Conservation (phyloP, 2,113 vertebrate genomes). For the Paramormyrops kingsleyae region DNA sequence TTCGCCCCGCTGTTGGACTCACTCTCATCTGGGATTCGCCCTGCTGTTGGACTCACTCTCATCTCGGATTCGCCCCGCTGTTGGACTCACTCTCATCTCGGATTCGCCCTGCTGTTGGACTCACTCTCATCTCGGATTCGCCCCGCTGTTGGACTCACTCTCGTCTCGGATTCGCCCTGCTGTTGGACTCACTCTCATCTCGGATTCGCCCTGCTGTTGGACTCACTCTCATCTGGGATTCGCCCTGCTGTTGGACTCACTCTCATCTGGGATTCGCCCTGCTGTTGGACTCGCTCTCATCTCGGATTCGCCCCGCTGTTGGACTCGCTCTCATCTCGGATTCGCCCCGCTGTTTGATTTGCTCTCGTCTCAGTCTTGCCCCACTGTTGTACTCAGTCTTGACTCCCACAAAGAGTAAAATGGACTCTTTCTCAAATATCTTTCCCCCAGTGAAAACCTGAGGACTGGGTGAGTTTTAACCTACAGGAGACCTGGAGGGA, state of each 20-base stretch:
- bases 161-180: neutral
- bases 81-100: neutral
- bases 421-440: neutral
- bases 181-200: neutral
- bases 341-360: neutral
- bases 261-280: neutral
- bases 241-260: neutral
- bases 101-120: neutral
- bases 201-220: neutral
- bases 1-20: neutral
- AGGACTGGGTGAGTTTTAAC: neutral
- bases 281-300: neutral
- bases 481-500: neutral
- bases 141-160: neutral
- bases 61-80: neutral
- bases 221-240: neutral
- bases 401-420: neutral
- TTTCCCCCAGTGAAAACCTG: neutral
- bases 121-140: neutral
- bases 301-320: neutral
- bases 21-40: fast-evolving
- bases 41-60: neutral
- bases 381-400: neutral
- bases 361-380: neutral
- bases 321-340: neutral